Base-by-base conservation (phyloP, 2,113 vertebrate genomes). In the Ageneiosus marmoratus region DNA sequence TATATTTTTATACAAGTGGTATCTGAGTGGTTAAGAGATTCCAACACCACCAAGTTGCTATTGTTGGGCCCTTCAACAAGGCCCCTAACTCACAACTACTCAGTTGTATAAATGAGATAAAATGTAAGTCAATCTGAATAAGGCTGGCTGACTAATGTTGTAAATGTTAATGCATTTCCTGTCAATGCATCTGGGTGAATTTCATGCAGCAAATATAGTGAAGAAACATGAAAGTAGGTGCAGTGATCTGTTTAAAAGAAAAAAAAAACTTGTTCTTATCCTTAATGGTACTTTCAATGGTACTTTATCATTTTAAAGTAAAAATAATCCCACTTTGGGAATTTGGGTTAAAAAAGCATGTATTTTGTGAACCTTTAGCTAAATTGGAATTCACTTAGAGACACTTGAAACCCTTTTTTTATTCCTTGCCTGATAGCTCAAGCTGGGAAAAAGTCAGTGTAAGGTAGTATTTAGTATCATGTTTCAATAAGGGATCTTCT, bases 401-500 rank as follows among this genome's bases (percentile, higher is more conserved):
- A 34, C 63, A 34, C 65, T 41, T 41, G 63, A 67, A 67, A 34
- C 20, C n/a, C 32, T 41, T 22, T 10, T 70, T 46, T 44, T n/a
- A 24, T 70, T 70, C 22, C 67, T 13, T 44, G 37, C 22, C 37
- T 44, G 41, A 70, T 13, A 46, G 41, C 24, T n/a, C 37, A 70
- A 70, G 37, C 63, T 37, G 32, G n/a, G 44, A 51, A 32, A 75
- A 75, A 51, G 48, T 74, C 27, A 51, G 48, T 74, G 41, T 50
- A 34, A 32, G 16, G 46, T 34, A 24, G 44, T 34, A 46, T 67
- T 79, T 24, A 15, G 77, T 50, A 34, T 79, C 29, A 50, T 63
- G 60, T 65, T 79, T 50, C 77, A 44, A 32, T 37, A 29, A 62
- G 58, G 50, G 29, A 75, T 32, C 77, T 62, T 32, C 58, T 48